phyloP scores from a whole-genome alignment of 1,140 invertebrate species.

The Caenorhabditis latens region DNA sequence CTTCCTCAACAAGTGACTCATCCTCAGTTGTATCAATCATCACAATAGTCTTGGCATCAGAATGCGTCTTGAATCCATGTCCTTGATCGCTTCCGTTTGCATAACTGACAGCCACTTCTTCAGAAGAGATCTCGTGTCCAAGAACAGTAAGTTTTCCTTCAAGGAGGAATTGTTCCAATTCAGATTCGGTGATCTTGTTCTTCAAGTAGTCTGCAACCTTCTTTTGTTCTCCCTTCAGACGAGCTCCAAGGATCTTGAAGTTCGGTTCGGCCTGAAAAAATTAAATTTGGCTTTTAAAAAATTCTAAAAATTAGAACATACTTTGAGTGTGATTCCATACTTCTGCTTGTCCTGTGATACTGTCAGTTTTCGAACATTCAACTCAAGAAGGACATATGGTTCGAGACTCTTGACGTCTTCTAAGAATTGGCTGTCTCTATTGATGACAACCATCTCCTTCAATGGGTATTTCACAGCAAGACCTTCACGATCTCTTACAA shows the following conservation, averaged over 20 bases:
- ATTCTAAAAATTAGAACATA: neutral
- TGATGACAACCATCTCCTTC: constrained; percentile 93
- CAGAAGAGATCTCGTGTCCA: constrained; percentile 85
- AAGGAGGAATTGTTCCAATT: constrained; percentile 86
- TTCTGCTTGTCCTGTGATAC: constrained; percentile 91
- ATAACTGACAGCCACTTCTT: constrained; percentile 90
- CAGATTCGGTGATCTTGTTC: constrained; percentile 83
- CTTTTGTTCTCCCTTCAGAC: constrained; percentile 91
- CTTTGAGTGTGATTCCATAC: constrained; percentile 90
- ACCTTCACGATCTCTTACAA: constrained; percentile 91
- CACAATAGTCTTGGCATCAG: constrained; percentile 71
- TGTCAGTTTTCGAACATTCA: constrained; percentile 91
- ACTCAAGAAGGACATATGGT: constrained; percentile 87
- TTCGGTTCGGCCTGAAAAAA: constrained; percentile 87
- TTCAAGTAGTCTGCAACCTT: constrained; percentile 87
- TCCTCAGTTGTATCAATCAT: constrained; percentile 72
- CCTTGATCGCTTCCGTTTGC: constrained; percentile 41
- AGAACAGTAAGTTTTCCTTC: constrained; percentile 80
- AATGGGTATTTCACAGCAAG: constrained; percentile 96
- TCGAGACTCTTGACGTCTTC: constrained; percentile 87
- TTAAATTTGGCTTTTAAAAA: neutral
- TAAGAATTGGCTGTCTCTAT: constrained; percentile 86
- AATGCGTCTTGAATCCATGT: constrained; percentile 79
- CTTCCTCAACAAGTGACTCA: constrained; percentile 69
- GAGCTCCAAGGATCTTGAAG: constrained; percentile 87